Percentiles rank a stretch among this genome's conserved stretches.
These are phyloP conservation scores for Digitonthophagus gazella DNA, from an alignment of 2,888 invertebrate genomes.

Conservation along the genomic window DNA sequence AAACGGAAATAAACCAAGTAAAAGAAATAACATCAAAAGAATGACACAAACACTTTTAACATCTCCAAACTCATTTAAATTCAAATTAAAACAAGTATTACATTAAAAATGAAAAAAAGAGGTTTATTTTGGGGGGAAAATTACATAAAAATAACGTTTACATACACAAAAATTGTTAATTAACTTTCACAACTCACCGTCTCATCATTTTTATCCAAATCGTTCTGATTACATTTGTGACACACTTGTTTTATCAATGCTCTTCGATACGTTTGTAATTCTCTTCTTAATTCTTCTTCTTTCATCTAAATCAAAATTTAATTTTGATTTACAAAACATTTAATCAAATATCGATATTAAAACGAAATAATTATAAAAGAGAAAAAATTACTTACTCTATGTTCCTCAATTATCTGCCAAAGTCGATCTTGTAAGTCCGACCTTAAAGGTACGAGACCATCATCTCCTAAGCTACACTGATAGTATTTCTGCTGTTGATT, in stretches of 20 bases:
- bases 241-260: conserved; percentile 68
- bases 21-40: too few species aligned
- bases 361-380: too few species aligned
- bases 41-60: too few species aligned
- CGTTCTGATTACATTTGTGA: conserved; percentile 61
- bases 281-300: conserved; percentile 73
- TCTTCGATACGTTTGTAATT: conserved; percentile 74
- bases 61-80: too few species aligned
- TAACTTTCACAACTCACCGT: conserved; percentile 52
- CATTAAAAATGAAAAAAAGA: too few species aligned
- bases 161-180: not conserved
- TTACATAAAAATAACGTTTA: not conserved
- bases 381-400: conserved; percentile 69
- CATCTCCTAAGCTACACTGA: conserved; percentile 58
- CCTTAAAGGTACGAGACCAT: conserved; percentile 70
- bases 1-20: too few species aligned
- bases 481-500: conserved; percentile 24
- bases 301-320: conserved; percentile 58
- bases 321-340: too few species aligned
- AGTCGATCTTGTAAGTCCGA: conserved; percentile 75
- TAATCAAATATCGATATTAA: too few species aligned
- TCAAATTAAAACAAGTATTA: too few species aligned
- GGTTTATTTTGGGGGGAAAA: not conserved
- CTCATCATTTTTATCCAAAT: conserved; percentile 57
- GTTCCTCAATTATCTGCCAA: conserved; percentile 77